phyloP scores from a whole-genome alignment of 2,888 invertebrate genomes.

The Drosophila macrothrix region DNA sequence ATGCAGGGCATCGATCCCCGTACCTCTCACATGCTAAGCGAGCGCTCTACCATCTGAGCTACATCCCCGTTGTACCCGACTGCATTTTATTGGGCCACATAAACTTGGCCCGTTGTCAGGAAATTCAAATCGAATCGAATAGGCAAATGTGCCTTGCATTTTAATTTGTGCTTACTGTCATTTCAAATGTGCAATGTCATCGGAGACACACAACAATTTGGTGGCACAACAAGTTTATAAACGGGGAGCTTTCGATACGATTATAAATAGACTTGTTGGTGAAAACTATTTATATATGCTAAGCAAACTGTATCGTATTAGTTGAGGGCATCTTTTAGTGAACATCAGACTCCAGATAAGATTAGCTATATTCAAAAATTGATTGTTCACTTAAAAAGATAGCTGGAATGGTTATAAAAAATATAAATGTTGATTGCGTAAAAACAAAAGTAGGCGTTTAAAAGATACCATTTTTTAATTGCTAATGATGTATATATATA shows the following conservation, averaged over 20 bases:
- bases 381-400: background rate
- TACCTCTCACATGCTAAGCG: constrained; percentile 86
- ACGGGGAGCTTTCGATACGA: constrained; percentile 4
- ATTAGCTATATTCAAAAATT: background rate
- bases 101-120: constrained; percentile 14
- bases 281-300: constrained; percentile 42
- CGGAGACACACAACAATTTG: constrained; percentile 7
- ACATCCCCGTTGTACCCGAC: constrained; percentile 80
- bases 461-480: background rate
- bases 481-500: background rate
- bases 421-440: background rate
- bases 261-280: constrained; percentile 57
- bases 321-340: background rate
- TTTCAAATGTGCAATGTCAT: constrained; percentile 42
- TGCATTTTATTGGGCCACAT: constrained; percentile 23
- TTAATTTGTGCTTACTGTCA: constrained; percentile 26
- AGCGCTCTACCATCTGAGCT: constrained; percentile 86
- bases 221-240: background rate
- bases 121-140: background rate
- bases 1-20: constrained; percentile 85
- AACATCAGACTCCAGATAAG: constrained; percentile 29
- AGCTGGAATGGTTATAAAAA: background rate
- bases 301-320: background rate
- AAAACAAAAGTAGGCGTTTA: background rate
- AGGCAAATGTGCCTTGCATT: constrained; percentile 38